Evolutionary conservation across 2,113 vertebrate genomes (phyloP).

Genomic region (Oncorhynchus gorbuscha): DNA sequence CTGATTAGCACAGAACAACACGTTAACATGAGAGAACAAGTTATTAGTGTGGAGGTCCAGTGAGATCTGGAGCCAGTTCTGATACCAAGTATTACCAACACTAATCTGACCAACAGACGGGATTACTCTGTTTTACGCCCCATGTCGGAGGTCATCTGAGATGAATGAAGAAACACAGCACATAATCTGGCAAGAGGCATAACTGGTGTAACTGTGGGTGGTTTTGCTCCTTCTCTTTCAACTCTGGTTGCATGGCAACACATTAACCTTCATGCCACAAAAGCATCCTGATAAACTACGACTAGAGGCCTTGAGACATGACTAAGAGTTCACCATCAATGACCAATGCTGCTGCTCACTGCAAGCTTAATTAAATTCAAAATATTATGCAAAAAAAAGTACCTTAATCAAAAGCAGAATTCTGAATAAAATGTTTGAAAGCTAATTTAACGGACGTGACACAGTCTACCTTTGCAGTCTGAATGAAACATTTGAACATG

Average conservation of each 20-base stretch:
- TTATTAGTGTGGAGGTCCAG: no score
- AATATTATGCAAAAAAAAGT: no score
- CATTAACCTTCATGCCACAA: neutral
- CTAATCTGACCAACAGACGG: neutral
- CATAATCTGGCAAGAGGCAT: no score
- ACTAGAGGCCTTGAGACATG: neutral
- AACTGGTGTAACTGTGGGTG: neutral
- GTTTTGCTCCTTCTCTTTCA: neutral
- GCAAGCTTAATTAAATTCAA: no score
- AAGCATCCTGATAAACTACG: neutral
- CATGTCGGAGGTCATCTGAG: no score
- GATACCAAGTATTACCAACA: neutral
- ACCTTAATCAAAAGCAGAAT: no score
- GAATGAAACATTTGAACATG: constrained; percentile 7
- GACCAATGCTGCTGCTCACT: neutral
- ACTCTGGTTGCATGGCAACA: neutral
- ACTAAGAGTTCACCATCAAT: neutral
- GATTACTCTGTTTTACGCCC: neutral
- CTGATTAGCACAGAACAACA: constrained; percentile 24
- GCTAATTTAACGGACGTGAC: neutral
- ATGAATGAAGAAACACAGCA: no score
- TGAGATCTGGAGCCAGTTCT: neutral
- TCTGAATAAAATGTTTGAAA: neutral
- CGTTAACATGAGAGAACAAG: constrained; percentile 13
- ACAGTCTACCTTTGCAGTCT: neutral